Base-by-base conservation (phyloP, 2,888 invertebrate species). In the Drosophila differens region DNA sequence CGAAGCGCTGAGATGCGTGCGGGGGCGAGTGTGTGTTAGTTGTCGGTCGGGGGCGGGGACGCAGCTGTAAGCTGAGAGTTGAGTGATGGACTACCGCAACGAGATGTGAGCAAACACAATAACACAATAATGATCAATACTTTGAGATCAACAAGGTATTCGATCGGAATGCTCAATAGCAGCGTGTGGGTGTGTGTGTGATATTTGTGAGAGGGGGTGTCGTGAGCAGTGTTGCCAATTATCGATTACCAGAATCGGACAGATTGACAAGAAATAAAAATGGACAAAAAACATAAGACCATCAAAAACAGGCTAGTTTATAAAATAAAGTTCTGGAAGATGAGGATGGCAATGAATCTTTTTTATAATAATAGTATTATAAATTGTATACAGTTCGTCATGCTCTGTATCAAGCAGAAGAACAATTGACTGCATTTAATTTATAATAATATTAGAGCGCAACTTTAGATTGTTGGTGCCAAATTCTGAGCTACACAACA, bases 11-110 rank as follows among this genome's bases (percentile, higher is more conserved):
- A 1, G 47, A 69, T 67, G 59, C 39, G 19, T 58, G 68, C 59
- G 60, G 39, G 51, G 68, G 69, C 62, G 60, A 54, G 44, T 22
- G 32, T 25, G 41, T 22, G 47, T 16, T 47, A 47, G 25, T 47
- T 47, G 47, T 41, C 44, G 59, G 32, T 53, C 39, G 68, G 49
- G 25, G 57, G 30, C 39, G 70, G 49, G 25, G 60, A 28, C 28
- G 33, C 44, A 60, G 61, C 30, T 41, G 51, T 55, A 60, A 41
- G 32, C 60, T 51, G 65, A 69, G 65, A 51, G 57, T 76, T 83
- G 83, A 83, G 76, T 85, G 86, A 89, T 74, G 84, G 81, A 89
- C 89, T 89, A 83, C 81, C 72, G 67, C 74, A 79, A 81, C 71
- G 78, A 66, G 72, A 72, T 81, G 65, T 51, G 49, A 79, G 39